These are phyloP conservation scores for Calidris pugnax DNA, from an alignment of 2,113 vertebrate species.

Conservation along the genomic window DNA sequence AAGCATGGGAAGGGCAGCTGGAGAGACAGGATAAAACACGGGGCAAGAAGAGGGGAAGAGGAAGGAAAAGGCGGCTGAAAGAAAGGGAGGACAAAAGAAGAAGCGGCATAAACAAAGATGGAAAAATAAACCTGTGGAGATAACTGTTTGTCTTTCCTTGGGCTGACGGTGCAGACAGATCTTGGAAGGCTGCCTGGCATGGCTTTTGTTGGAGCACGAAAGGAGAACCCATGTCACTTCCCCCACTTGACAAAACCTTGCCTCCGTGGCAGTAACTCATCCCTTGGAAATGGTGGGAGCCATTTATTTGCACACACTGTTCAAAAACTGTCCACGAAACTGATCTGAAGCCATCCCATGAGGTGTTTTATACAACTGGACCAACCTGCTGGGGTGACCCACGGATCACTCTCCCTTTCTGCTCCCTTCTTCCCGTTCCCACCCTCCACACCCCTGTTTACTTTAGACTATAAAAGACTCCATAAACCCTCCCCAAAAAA, in stretches of 20 bases:
- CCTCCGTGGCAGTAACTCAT: neutral
- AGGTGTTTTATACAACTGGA: neutral
- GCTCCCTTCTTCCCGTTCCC: neutral
- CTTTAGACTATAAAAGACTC: neutral
- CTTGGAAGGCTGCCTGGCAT: conserved; percentile 31
- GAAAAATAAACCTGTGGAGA: neutral
- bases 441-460: neutral
- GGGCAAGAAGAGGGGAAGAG: neutral
- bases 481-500: neutral
- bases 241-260: neutral
- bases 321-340: neutral
- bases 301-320: neutral
- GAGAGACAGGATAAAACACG: neutral
- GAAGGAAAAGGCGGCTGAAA: neutral
- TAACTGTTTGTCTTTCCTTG: conserved; percentile 16
- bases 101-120: neutral
- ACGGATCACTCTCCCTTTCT: neutral
- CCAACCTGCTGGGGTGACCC: rapidly evolving
- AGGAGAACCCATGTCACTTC: conserved; percentile 4
- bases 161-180: neutral
- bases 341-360: neutral
- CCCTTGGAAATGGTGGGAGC: neutral
- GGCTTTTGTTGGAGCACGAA: neutral
- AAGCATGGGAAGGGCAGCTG: neutral
- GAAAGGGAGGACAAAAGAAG: conserved; percentile 13